Evolutionary conservation across 2,888 invertebrate species (phyloP), one percentile per base, ranked within the genome.

Genomic region (Drosophila nr. perissopoda): DNA sequence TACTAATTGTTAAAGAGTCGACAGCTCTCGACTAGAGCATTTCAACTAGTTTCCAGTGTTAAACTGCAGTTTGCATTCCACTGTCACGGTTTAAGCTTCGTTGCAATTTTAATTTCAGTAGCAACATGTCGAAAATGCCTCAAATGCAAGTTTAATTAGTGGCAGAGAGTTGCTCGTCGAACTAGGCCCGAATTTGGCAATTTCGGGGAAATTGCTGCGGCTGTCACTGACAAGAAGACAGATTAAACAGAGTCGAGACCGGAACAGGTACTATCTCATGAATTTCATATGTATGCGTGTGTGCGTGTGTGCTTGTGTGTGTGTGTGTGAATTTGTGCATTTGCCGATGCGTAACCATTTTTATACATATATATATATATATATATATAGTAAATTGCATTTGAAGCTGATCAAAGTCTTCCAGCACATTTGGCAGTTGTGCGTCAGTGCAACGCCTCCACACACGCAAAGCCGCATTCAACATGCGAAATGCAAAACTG

Each of bases 71-170:
- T 58, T 51, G 27, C 46, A 36, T 25, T 13, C 74, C 79, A 77
- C 66, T 33, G 79, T 77, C 10, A 4, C 57, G 11, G 38, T 57
- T 64, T 29, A 36, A 59, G 73, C 16, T 73, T 21, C 51, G 34
- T 21, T 63, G 48, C 53, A 54, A 29, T 13, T 62, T 38, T 13
- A 27, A 38, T 56, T 27, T 56, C 38, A 13, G 7, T 54, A 54
- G 54, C 54, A 48, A 58, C 49, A 65, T 75, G 70, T 21, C 62
- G 34, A 59, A 54, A 63, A 61, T 79, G 57, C 59, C 60, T 64
- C 65, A 58, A 76, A 80, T 86, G 65, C 72, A 80, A 66, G 74
- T 82, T 83, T 82, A 86, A 88, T 88, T 88, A 75, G 78, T 83
- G 74, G 71, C 71, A 81, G 73, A 62, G 73, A 64, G 40, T 29